These are phyloP conservation scores for Dysdera silvatica DNA, from an alignment of 1,140 invertebrate genomes.

Conservation along the genomic window DNA sequence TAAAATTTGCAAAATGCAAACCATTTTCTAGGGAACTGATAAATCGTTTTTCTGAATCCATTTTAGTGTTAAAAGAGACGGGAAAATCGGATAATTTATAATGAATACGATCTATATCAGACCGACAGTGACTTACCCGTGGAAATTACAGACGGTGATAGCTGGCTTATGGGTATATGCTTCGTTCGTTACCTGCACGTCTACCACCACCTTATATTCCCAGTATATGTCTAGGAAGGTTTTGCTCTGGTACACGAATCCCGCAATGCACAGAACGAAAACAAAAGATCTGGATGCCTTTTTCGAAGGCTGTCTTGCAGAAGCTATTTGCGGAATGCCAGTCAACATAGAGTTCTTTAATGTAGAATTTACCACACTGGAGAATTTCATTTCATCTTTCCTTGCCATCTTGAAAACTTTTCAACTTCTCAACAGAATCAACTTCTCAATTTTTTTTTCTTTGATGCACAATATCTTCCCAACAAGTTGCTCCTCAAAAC, in stretches of 20 bases:
- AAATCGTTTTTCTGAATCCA: too few relatives aligned
- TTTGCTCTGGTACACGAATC: slow-evolving; percentile 9
- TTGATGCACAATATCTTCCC: too few relatives aligned
- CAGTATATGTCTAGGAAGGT: slow-evolving; percentile 14
- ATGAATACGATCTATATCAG: too few relatives aligned
- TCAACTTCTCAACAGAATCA: too few relatives aligned
- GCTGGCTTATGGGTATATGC: not conserved
- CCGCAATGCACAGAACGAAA: slow-evolving; percentile 6
- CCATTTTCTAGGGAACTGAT: too few relatives aligned
- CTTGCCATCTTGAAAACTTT: slow-evolving; percentile 3
- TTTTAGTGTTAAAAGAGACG: too few relatives aligned
- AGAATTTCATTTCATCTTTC: not conserved
- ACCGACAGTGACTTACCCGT: not conserved
- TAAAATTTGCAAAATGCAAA: too few relatives aligned
- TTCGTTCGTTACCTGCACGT: not conserved
- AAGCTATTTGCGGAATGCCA: slow-evolving; percentile 21
- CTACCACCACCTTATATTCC: slow-evolving; percentile 13
- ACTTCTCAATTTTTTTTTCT: too few relatives aligned
- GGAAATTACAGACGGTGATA: slow-evolving; percentile 7
- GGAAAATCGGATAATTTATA: too few relatives aligned
- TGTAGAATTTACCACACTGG: not conserved
- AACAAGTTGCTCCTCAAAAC: too few relatives aligned
- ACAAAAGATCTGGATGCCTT: not conserved
- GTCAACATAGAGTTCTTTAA: slow-evolving; percentile 25
- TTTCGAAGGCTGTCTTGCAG: not conserved